phyloP scores from a whole-genome alignment of 2,113 vertebrate genomes.

The Catharus fuscescens region DNA sequence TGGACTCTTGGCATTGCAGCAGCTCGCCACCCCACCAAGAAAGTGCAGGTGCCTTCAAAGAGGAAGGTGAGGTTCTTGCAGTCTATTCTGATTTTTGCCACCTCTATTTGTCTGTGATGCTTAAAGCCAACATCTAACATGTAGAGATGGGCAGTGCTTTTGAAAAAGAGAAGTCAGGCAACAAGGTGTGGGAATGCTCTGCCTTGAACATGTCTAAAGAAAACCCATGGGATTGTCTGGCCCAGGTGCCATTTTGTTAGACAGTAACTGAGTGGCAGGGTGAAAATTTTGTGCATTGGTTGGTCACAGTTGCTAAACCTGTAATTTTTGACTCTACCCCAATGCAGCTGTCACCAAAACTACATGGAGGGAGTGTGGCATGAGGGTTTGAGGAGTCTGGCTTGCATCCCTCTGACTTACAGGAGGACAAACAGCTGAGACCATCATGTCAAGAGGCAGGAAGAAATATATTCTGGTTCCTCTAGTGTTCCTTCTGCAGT shows the following conservation, averaged over 20 bases:
- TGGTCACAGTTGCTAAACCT: background rate
- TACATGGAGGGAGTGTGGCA: accelerated
- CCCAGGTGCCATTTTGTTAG: background rate
- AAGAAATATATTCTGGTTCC: background rate
- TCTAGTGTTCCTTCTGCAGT: background rate
- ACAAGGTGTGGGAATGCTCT: background rate
- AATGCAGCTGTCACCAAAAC: background rate
- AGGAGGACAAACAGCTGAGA: background rate
- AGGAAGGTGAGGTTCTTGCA: background rate
- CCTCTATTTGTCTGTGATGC: background rate
- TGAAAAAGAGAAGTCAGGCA: background rate
- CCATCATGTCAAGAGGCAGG: background rate
- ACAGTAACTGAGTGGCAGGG: background rate
- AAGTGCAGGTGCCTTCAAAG: background rate
- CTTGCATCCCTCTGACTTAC: background rate
- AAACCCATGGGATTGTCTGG: background rate
- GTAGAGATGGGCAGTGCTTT: background rate
- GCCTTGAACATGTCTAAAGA: background rate
- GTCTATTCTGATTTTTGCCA: background rate
- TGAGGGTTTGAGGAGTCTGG: background rate
- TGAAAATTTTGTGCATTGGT: background rate
- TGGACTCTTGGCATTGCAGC: background rate
- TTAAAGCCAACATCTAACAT: background rate
- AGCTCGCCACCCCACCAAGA: background rate
- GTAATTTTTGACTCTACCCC: background rate